Conservation (phyloP, 2,888 invertebrate species). For the Mesorhabditis sp. region DNA sequence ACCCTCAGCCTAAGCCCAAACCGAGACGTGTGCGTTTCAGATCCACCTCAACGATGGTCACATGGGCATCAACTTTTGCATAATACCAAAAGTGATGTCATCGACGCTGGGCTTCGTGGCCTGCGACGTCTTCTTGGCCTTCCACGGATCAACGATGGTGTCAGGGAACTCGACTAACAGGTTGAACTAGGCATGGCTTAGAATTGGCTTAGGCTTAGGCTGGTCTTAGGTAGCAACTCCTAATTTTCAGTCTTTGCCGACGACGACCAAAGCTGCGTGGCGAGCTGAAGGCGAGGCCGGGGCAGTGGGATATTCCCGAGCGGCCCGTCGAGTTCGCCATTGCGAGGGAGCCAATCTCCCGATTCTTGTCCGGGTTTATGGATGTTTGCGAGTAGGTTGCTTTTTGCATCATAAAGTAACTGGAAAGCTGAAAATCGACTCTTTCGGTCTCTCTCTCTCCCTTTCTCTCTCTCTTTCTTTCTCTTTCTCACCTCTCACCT, state of each 20-base stretch:
- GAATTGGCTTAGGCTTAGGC: background rate
- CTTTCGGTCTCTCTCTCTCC: too few species aligned
- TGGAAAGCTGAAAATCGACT: too few species aligned
- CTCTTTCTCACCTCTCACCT: too few species aligned
- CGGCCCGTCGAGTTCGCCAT: too few species aligned
- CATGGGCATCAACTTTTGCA: background rate
- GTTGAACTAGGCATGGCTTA: background rate
- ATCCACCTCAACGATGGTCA: background rate
- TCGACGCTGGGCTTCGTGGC: background rate
- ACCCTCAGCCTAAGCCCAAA: too few species aligned
- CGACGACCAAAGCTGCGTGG: background rate
- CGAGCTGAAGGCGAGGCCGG: too few species aligned
- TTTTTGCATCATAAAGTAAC: too few species aligned
- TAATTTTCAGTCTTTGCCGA: background rate
- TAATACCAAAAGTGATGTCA: background rate
- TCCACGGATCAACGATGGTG: background rate
- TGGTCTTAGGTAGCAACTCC: background rate
- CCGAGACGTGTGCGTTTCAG: background rate
- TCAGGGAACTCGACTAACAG: background rate
- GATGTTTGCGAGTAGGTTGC: too few species aligned
- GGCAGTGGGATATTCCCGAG: too few species aligned
- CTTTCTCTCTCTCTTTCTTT: too few species aligned
- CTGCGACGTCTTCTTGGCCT: slow-evolving; percentile 1
- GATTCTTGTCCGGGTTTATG: too few species aligned
- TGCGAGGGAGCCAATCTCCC: too few species aligned